Evolutionary conservation across 2,113 vertebrate species (phyloP).

Genomic region (Xyliphius kryptos): DNA sequence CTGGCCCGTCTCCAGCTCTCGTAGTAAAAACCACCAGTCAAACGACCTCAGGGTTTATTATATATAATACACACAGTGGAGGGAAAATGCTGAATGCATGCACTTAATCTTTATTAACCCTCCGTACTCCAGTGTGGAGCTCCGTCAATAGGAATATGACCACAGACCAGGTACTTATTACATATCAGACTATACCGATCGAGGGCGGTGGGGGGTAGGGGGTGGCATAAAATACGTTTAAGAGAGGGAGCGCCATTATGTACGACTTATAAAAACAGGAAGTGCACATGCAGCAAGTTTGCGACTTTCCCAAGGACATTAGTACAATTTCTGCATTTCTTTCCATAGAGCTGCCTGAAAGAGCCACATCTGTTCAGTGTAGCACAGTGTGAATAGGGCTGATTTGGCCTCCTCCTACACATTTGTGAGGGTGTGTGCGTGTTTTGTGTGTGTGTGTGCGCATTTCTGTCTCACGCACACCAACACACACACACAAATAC

Average conservation of each 20-base stretch:
- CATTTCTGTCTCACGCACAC: background rate
- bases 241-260: too few relatives aligned
- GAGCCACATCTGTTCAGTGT: background rate
- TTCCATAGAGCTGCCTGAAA: background rate
- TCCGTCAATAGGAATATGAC: too few relatives aligned
- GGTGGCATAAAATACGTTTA: too few relatives aligned
- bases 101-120: slow-evolving; percentile 11
- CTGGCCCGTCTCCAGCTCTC: slow-evolving; percentile 30
- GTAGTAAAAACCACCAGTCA: slow-evolving; percentile 35
- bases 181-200: too few relatives aligned
- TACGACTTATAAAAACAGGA: too few relatives aligned
- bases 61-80: slow-evolving; percentile 5
- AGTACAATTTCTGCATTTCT: background rate
- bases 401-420: slow-evolving; percentile 18
- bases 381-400: slow-evolving; percentile 30
- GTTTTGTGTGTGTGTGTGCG: background rate
- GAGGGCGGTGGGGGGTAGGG: too few relatives aligned
- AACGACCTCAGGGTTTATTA: slow-evolving; percentile 31
- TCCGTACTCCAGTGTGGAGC: background rate
- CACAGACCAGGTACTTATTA: too few relatives aligned
- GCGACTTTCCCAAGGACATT: background rate
- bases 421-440: too few relatives aligned
- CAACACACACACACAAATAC: background rate
- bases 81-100: slow-evolving; percentile 42
- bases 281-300: background rate